These are phyloP conservation scores for Ectobius pallidus DNA, from an alignment of 2,888 invertebrate genomes.

Conservation along the genomic window DNA sequence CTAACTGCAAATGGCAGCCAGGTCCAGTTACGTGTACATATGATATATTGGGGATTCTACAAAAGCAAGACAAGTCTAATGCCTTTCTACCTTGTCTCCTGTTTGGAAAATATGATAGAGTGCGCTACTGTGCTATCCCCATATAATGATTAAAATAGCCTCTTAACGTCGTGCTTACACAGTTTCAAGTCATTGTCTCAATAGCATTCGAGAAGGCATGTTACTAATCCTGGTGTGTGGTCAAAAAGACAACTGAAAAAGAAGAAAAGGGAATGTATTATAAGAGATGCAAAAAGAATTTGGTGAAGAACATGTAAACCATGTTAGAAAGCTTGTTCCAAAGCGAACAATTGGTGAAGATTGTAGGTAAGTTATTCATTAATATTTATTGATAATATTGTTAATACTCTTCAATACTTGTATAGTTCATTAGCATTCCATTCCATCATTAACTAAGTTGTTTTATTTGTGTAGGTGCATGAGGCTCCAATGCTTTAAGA, in stretches of 20 bases:
- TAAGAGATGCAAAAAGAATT: not conserved
- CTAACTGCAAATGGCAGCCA: not conserved
- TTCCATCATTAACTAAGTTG: slow-evolving; percentile 1
- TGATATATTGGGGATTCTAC: slow-evolving; percentile 1
- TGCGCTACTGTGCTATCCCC: not conserved
- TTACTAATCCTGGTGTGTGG: slow-evolving; percentile 3
- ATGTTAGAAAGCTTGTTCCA: not conserved
- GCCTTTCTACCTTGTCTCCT: not conserved
- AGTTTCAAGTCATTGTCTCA: not conserved
- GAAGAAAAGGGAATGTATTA: slow-evolving; percentile 8
- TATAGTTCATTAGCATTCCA: not conserved
- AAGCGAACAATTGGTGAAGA: slow-evolving; percentile 6
- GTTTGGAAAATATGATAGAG: not conserved
- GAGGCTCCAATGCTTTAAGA: not conserved
- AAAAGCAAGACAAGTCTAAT: not conserved
- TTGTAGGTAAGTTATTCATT: not conserved
- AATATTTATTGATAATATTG: not conserved
- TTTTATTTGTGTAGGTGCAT: slow-evolving; percentile 7
- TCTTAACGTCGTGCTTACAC: not conserved
- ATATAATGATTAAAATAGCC: no score
- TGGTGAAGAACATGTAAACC: not conserved
- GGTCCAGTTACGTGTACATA: not conserved
- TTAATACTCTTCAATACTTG: not conserved
- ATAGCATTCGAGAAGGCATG: not conserved
- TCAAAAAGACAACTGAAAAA: not conserved